These are phyloP conservation scores for Chelonus insularis DNA, from an alignment of 1,140 invertebrate species.

Conservation along the genomic window DNA sequence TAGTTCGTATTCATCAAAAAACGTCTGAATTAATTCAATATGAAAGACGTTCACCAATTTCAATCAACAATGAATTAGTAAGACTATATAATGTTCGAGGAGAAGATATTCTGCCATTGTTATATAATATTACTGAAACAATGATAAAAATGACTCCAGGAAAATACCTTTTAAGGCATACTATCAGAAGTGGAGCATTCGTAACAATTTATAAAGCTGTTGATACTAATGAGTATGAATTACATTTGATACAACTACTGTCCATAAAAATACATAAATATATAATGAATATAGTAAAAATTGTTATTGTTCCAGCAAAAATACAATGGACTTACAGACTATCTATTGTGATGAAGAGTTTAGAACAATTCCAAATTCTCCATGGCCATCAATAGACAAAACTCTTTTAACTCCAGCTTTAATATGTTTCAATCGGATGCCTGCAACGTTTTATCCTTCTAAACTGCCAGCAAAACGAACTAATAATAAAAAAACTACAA, in stretches of 20 bases:
- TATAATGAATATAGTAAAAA: background rate
- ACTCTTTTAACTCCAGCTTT: constrained; percentile 33
- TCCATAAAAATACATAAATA: background rate
- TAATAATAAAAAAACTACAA: no score
- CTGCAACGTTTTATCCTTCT: constrained; percentile 38
- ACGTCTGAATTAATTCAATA: constrained; percentile 50
- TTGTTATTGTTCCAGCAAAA: constrained; percentile 34
- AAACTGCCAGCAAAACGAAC: background rate
- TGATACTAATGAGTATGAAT: constrained; percentile 13
- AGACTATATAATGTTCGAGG: constrained; percentile 48
- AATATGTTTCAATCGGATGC: constrained; percentile 36
- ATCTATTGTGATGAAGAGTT: constrained; percentile 25
- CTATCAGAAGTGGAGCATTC: constrained; percentile 52
- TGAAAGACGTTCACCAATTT: constrained; percentile 49
- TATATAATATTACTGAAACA: constrained; percentile 52
- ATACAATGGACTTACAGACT: constrained; percentile 33
- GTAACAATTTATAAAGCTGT: constrained; percentile 44
- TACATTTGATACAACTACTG: background rate
- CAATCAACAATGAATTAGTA: constrained; percentile 48
- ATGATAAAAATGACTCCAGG: constrained; percentile 46
- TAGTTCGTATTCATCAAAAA: constrained; percentile 48
- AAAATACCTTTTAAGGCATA: constrained; percentile 54
- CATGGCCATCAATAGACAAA: constrained; percentile 42
- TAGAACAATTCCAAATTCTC: constrained; percentile 27
- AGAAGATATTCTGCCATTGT: constrained; percentile 41